A percentile compares a stretch with the other conserved stretches of the same genome.
Evolutionary conservation across 2,888 invertebrate species (phyloP).

Genomic region (Troilus luridus): DNA sequence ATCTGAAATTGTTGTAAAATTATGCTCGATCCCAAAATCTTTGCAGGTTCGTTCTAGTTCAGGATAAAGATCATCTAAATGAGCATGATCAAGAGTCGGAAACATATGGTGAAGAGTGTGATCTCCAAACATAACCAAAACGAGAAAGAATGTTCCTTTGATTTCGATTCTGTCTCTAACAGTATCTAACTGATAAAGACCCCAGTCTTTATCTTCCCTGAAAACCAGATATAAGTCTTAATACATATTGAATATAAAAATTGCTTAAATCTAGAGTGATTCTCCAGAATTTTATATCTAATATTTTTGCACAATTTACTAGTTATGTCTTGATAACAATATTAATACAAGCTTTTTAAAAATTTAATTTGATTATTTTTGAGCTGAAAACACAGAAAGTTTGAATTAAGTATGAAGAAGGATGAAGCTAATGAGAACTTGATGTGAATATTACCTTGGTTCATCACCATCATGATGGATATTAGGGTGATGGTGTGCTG

Average conservation of each 20-base stretch:
- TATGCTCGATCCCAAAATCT: constrained; percentile 75
- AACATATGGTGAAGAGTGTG: constrained; percentile 86
- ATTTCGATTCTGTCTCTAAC: constrained; percentile 80
- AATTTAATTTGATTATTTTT: no score
- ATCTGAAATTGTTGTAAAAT: constrained; percentile 73
- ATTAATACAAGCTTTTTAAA: neutral
- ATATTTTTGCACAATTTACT: neutral
- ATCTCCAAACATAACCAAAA: constrained; percentile 82
- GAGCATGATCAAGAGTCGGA: constrained; percentile 84
- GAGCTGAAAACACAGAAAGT: no score
- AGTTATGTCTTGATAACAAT: neutral
- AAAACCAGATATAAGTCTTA: constrained; percentile 57
- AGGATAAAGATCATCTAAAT: constrained; percentile 78
- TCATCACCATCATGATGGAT: constrained; percentile 86
- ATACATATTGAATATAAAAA: neutral
- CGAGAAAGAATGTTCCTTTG: constrained; percentile 77
- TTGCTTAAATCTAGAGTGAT: neutral
- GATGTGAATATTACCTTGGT: constrained; percentile 71
- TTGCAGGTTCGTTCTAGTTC: constrained; percentile 76
- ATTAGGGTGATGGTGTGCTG: constrained; percentile 85
- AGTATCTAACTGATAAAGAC: constrained; percentile 82
- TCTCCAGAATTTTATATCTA: neutral
- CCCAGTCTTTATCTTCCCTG: constrained; percentile 77
- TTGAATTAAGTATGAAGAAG: neutral
- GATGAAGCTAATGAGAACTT: neutral